Conservation (phyloP, 2,888 invertebrate genomes). For the Hirtodrosophila trivittata region DNA sequence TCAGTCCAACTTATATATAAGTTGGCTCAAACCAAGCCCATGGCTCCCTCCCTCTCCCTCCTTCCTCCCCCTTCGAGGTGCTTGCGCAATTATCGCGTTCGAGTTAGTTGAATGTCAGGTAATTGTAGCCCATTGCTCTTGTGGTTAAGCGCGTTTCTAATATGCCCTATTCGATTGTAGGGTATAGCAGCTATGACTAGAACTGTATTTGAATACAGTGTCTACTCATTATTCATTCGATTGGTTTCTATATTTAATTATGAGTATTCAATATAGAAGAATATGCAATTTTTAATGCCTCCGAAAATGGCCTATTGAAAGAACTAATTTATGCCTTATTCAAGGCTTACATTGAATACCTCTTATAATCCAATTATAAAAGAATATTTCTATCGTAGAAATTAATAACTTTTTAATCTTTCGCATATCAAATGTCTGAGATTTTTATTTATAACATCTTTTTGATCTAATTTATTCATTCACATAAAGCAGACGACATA, state of each 20-base stretch:
- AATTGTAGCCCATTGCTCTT: constrained; percentile 20
- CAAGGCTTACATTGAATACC: not conserved
- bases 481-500: not conserved
- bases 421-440: constrained; percentile 8
- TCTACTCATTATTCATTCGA: too few relatives aligned
- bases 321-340: too few relatives aligned
- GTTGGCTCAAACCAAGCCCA: not conserved
- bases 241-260: too few relatives aligned
- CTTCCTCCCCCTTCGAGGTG: not conserved
- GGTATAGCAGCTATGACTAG: not conserved
- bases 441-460: not conserved
- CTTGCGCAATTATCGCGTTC: constrained; percentile 48
- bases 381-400: constrained; percentile 2
- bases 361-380: constrained; percentile 21
- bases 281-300: too few relatives aligned
- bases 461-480: constrained; percentile 9
- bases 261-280: too few relatives aligned
- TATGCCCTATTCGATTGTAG: constrained; percentile 13
- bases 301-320: too few relatives aligned
- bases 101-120: constrained; percentile 31
- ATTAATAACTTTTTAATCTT: constrained; percentile 3
- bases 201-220: too few relatives aligned
- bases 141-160: constrained; percentile 12
- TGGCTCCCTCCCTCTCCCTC: not conserved
- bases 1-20: constrained; percentile 27